phyloP scores from a whole-genome alignment of 2,888 invertebrate genomes.

The Phengaris arion region DNA sequence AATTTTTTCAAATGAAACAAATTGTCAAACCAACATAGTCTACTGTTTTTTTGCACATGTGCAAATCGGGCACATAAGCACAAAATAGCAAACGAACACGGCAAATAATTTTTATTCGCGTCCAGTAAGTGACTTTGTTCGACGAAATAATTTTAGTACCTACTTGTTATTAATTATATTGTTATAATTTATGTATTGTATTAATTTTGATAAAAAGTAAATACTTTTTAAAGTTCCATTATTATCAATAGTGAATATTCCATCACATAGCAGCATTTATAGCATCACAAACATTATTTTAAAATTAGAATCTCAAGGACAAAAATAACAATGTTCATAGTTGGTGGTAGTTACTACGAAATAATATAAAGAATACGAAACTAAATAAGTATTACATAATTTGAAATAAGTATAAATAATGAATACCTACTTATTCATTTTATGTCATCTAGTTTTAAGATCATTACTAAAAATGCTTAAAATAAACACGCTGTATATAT shows the following conservation, averaged over 20 bases:
- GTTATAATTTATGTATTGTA: background rate
- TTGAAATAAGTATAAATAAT: background rate
- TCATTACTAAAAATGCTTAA: background rate
- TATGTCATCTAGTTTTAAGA: background rate
- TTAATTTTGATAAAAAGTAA: background rate
- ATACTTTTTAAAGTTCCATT: background rate
- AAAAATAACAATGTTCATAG: background rate
- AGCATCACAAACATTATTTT: background rate
- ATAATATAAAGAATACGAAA: background rate
- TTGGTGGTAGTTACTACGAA: background rate
- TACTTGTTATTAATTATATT: background rate
- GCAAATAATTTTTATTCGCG: background rate
- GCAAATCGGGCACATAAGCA: too few relatives aligned
- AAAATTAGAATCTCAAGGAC: background rate
- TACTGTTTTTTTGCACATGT: too few relatives aligned
- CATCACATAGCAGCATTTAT: background rate
- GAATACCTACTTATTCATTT: background rate
- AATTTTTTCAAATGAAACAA: too few relatives aligned
- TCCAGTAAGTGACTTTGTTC: background rate
- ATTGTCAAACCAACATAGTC: too few relatives aligned
- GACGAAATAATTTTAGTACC: background rate
- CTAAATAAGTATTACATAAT: background rate
- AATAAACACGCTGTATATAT: constrained; percentile 32
- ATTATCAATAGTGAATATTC: background rate
- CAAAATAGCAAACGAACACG: too few relatives aligned